phyloP scores from a whole-genome alignment of 2,888 invertebrate species.

The Lasioglossum marginatum region DNA sequence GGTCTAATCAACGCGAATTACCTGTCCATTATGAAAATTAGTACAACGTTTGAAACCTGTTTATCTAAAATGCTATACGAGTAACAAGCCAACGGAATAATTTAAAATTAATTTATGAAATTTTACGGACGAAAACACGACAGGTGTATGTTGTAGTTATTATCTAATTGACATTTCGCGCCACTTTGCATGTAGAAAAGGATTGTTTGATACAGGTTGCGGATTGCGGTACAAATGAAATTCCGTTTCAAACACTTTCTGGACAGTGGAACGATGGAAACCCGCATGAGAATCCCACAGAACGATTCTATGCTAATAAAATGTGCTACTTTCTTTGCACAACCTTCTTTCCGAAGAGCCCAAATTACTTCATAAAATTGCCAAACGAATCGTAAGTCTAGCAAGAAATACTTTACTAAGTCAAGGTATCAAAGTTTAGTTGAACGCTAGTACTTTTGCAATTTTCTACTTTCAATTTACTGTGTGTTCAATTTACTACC shows the following conservation, averaged over 20 bases:
- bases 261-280: background rate
- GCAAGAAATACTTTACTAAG: background rate
- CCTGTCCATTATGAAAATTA: background rate
- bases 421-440: background rate
- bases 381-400: background rate
- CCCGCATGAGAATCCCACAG: background rate
- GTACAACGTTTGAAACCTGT: background rate
- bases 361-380: background rate
- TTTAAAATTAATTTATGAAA: background rate
- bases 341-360: background rate
- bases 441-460: background rate
- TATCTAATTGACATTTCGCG: background rate
- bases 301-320: background rate
- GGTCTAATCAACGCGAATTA: conserved; percentile 23
- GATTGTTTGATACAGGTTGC: background rate
- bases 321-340: background rate
- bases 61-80: background rate
- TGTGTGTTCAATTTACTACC: too few relatives aligned
- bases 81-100: background rate
- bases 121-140: background rate
- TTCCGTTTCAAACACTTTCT: background rate
- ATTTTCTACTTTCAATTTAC: background rate
- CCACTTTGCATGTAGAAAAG: background rate
- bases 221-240: background rate
- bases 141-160: background rate